Base-by-base conservation (phyloP, 2,797 vertebrate species). In the Crotalus adamanteus region DNA sequence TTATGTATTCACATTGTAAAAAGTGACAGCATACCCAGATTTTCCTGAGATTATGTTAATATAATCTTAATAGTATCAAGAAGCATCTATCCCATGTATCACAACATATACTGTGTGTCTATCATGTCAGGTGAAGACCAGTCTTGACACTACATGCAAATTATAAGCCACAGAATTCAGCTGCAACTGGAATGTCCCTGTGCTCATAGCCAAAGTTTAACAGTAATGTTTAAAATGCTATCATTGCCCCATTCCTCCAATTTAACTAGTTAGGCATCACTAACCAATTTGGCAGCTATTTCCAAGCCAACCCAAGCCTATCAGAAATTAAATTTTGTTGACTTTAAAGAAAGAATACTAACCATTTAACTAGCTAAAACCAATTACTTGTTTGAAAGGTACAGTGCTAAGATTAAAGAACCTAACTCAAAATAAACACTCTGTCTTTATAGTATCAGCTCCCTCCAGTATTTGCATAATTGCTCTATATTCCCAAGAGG, bases 361-460 rank as follows among this genome's bases (percentile, higher is more conserved):
- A 51, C 86, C 73, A 91, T 93, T 28, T 2, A 86, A 55, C 31
- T 65, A 22, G 13, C 86, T 56, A 59, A 4, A 55, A 22, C 14
- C 22, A 93, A 89, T 93, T 93, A 59, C 65, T 90, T 86, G 9
- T 31, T 78, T 93, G 56, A 2, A 0, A 57, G 42, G 42, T 91
- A 92, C 87, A 93, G 51, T 13, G 16, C 86, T 90, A 53, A 65
- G 73, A 92, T 93, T 94, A 90, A 56, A 11, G 6, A 89, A 93
- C 56, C 63, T 94, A 60, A 94, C 88, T 92, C 93, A 89, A 53
- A 93, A 88, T 53, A 94, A 95, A 94, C 11, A 65, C 22, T 92
- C 88, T 18, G 6, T 31, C 18, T 0, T 0, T n/a, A 89, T 93
- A 87, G 1, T 0, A 0, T 6, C 16, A 91, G 42, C 12, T 53